Base-by-base conservation (phyloP, 2,797 vertebrate species). In the Apodemus agrarius region DNA sequence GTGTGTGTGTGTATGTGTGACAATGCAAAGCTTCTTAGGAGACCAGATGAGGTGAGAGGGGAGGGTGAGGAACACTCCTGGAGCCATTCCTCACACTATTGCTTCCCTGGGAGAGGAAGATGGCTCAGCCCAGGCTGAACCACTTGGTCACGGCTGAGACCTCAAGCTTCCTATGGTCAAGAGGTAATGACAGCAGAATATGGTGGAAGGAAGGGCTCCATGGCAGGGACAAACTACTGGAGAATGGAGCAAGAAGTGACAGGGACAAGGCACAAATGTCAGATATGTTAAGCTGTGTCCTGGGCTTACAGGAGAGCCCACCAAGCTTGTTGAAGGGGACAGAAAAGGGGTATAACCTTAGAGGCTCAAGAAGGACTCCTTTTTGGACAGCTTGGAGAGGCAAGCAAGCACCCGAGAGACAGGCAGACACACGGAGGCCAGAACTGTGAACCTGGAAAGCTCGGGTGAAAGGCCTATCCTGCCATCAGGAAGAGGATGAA, bases 221-320 rank as follows among this genome's bases (percentile, higher is more conserved):
- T 0, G 0, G 34, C 0, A 1, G 31, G 19, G 8, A 79, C 17
- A 14, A 0, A 0, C 74, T 16, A 21, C 49, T 31, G 40, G 49
- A 9, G 31, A 49, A 16, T 21, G 43, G 31, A 4, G n/a, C 49
- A 43, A 69, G 49, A 21, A 31, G 43, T 12, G 24, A 34, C 4
- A 34, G 57, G 24, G 65, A 29, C 24, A 26, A 34, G 19, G 3
- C n/a, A 17, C 9, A 31, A 40, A 34, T 21, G 1, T 65, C n/a
- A n/a, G 13, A 52, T 22, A 11, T 6, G 6, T 9, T 9, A 43
- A 37, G 61, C 26, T 3, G 0, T 29, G 11, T 22, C 24, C 37
- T 49, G 37, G 14, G 49, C 22, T 17, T 14, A 26, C 61, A 10
- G 3, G 65, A 59, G 21, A 85, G 14, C 22, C 22, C 3, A 79